Evolutionary conservation across 92 coral and sea anemone species (phyloP), one percentile per base, ranked within the genome.

Genomic region (Epizoanthus ramosus): DNA sequence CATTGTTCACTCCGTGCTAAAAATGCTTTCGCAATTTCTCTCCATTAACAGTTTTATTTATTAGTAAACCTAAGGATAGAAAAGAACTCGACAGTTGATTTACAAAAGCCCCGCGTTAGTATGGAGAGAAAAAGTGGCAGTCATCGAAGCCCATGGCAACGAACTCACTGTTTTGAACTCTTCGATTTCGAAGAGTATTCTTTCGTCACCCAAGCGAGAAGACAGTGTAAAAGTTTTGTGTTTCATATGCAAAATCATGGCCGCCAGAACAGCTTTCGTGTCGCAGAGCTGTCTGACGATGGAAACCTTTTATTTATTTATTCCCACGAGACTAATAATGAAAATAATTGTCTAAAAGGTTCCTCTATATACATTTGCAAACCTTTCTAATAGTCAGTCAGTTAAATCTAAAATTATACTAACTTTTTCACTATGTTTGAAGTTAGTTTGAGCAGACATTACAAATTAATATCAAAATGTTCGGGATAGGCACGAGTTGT

Each of bases 201-300:
- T 77, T 21, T 35, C 63, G 39, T 7, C 58, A 77, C 39, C 63
- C 82, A 61, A 60, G 23, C 41, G 23, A 41, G 25, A 39, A 53
- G 15, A 57, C 24, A 60, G 77, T 68, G 37, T 58, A 59, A 57
- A 77, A 59, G 70, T 63, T 60, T 68, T 15, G 71, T 50, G 70
- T 61, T 56, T 76, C 43, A 63, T 77, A 77, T 77, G 82, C 82
- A 77, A 77, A 77, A 61, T 61, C 37, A 61, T 57, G 23, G 71
- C 58, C 39, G 54, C 28, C 39, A 33, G 71, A 52, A 45, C 58
- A 65, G 18, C 37, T 12, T 77, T 77, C 71, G 82, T 77, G 82
- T 77, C 71, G 41, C 57, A 19, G 22, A 19, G 3, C 19, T 21
- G 82, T 77, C 65, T 41, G 68, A 69, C 13, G 25, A 43, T 19